Evolutionary conservation across 2,888 invertebrate genomes (phyloP).

Genomic region (Brachyopa scutellaris): DNA sequence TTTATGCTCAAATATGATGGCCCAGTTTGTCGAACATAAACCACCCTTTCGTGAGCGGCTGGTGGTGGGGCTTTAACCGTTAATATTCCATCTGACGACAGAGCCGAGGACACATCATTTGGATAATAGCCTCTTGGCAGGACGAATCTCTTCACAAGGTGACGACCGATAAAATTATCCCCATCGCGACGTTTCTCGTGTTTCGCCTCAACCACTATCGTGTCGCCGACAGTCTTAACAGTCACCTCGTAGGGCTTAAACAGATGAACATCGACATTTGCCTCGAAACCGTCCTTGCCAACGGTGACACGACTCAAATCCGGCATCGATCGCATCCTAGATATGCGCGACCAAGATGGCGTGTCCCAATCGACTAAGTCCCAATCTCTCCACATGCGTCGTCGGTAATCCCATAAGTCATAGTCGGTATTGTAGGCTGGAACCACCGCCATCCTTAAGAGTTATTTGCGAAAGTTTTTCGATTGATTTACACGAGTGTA

Average conservation of each 20-base stretch:
- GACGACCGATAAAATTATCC: slow-evolving; percentile 89
- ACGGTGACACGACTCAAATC: slow-evolving; percentile 80
- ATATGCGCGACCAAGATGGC: slow-evolving; percentile 80
- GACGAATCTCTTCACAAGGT: slow-evolving; percentile 88
- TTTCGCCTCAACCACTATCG: slow-evolving; percentile 86
- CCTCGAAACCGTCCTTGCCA: slow-evolving; percentile 87
- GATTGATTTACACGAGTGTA: slow-evolving; percentile 22
- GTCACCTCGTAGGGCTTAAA: slow-evolving; percentile 87
- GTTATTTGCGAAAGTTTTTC: slow-evolving; percentile 14
- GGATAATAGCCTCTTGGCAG: slow-evolving; percentile 87
- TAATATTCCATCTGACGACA: slow-evolving; percentile 87
- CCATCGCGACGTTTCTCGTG: slow-evolving; percentile 88
- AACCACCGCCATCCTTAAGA: slow-evolving; percentile 77
- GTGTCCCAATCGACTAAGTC: slow-evolving; percentile 79
- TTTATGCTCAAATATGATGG: slow-evolving; percentile 83
- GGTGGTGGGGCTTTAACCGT: slow-evolving; percentile 87
- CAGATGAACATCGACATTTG: slow-evolving; percentile 86
- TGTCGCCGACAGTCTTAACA: slow-evolving; percentile 86
- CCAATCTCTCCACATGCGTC: slow-evolving; percentile 80
- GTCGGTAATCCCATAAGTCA: slow-evolving; percentile 80
- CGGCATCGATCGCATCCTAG: slow-evolving; percentile 80
- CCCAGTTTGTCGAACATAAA: slow-evolving; percentile 89
- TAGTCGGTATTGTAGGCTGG: slow-evolving; percentile 78
- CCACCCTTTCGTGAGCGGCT: slow-evolving; percentile 84
- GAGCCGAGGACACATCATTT: slow-evolving; percentile 86